phyloP scores from a whole-genome alignment of 2,888 invertebrate species.

The Meta bourneti region DNA sequence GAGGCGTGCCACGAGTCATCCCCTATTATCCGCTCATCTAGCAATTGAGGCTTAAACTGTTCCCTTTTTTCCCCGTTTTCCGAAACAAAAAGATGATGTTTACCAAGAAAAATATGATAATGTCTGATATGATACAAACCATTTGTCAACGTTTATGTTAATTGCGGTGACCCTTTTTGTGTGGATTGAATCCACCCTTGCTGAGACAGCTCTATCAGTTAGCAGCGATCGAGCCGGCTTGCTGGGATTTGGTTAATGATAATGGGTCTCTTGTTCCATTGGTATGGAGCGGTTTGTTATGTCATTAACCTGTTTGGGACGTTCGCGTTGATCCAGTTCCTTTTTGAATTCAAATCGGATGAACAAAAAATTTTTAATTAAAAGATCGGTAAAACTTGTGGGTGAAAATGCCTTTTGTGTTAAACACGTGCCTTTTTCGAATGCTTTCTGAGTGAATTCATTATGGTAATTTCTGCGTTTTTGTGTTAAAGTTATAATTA shows the following conservation, averaged over 20 bases:
- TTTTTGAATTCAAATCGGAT: not conserved
- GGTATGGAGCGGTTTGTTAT: not conserved
- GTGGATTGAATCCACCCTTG: not conserved
- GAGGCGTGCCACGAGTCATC: constrained; percentile 25
- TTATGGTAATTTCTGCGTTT: not conserved
- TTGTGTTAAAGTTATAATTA: too few species aligned
- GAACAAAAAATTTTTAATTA: not conserved
- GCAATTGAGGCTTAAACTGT: constrained; percentile 10
- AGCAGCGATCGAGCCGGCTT: not conserved
- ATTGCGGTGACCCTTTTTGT: not conserved
- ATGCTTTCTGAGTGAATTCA: not conserved
- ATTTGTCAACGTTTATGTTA: not conserved
- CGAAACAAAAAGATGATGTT: not conserved
- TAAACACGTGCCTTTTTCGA: not conserved
- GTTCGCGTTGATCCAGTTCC: not conserved
- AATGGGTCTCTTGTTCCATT: not conserved
- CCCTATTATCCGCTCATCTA: constrained; percentile 4
- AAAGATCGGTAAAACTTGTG: not conserved
- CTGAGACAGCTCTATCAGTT: not conserved
- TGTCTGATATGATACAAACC: not conserved
- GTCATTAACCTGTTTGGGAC: not conserved
- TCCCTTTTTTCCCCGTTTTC: not conserved
- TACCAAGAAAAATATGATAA: not conserved
- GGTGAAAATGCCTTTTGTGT: not conserved
- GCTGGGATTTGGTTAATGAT: not conserved